Evolutionary conservation across 2,113 vertebrate genomes (phyloP).

Genomic region (Hemiscyllium ocellatum): DNA sequence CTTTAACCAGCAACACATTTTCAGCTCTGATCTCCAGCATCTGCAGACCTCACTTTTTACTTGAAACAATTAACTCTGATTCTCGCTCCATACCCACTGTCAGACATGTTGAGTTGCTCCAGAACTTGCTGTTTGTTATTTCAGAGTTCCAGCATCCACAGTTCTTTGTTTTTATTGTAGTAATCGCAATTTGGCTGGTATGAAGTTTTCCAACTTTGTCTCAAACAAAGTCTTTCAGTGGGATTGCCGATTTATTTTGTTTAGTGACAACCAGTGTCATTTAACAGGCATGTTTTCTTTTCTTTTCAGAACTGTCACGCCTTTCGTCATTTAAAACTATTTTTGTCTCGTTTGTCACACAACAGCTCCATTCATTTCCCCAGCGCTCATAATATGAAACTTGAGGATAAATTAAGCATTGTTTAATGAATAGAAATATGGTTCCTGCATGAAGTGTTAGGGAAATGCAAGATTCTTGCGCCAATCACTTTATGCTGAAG

Average conservation of each 20-base stretch:
- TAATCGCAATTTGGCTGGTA: neutral
- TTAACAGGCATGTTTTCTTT: neutral
- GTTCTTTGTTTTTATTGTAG: neutral
- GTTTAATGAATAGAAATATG: neutral
- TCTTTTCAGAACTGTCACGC: neutral
- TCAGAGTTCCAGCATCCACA: too few species aligned
- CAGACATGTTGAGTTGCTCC: too few species aligned
- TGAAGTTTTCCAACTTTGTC: neutral
- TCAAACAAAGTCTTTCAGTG: neutral
- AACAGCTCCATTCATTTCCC: neutral
- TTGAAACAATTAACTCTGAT: too few species aligned
- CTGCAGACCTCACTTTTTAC: too few species aligned
- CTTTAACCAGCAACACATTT: too few species aligned
- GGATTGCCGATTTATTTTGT: neutral
- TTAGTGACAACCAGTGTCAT: neutral
- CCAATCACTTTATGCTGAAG: neutral
- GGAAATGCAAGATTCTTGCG: neutral
- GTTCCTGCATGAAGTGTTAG: neutral
- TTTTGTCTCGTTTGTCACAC: neutral
- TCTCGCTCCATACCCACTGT: too few species aligned
- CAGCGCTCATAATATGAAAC: neutral
- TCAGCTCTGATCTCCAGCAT: too few species aligned
- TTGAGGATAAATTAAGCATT: neutral
- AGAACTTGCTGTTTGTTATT: too few species aligned
- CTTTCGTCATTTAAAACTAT: neutral